Evolutionary conservation across 2,113 vertebrate genomes (phyloP), one percentile per base, ranked within the genome.

Genomic region (Gymnogyps californianus): DNA sequence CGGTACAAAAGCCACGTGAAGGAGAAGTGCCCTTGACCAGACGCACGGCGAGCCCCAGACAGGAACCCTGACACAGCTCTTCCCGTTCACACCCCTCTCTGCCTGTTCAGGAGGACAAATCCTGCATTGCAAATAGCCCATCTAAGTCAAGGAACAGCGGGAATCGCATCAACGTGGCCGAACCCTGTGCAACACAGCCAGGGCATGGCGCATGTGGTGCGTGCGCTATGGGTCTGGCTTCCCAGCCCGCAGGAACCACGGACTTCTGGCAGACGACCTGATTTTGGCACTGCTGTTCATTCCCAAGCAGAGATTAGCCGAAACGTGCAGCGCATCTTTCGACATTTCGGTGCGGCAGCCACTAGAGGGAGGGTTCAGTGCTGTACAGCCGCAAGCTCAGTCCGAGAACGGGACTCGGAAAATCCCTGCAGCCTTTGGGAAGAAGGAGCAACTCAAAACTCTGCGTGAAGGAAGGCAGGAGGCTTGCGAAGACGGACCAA

Each of bases 1-100:
- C 36, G 2, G 58, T 2, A 59, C 49, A 28, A 77, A 93, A 65
- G 5, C 40, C 40, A 31, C 5, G 3, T 32, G 64, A 83, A 61
- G 61, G 77, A 91, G 87, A 62, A 89, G 51, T 2, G 10, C 40
- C 90, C 94, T 71, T 34, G 89, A 70, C 31, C 82, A 86, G 87
- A 24, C 2, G 0, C 0, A 0, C 4, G 1, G 44, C 2, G 5
- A 49, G 69, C 14, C 58, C 13, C 86, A 59, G 74, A 18, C 1
- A 1, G 31, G 92, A 69, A 94, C 36, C 38, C 42, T 81, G 83
- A 76, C 4, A 1, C 62, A n/a, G 65, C 70, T 89, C 7, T 94
- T 38, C 28, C 40, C 67, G 7, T 67, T 78, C 77, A 51, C 79
- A 59, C 13, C 69, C 46, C 32, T 90, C 67, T 77, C 76, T 47